Conservation (phyloP, 2,113 vertebrate genomes). For the Puntigrus tetrazona region DNA sequence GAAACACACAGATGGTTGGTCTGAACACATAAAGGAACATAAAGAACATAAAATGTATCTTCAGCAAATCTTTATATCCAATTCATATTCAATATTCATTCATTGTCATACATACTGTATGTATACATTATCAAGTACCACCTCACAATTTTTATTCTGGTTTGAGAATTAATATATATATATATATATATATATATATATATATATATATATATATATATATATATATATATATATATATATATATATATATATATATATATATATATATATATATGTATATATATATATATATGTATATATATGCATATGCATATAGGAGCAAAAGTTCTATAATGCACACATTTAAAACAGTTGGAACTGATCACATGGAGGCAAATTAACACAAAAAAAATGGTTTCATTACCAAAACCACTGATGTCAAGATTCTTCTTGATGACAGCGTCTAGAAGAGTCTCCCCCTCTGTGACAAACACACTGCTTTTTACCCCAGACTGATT, state of each 20-base stretch:
- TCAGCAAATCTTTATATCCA: background rate
- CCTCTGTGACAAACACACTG: conserved; percentile 70
- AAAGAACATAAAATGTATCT: background rate
- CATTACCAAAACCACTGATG: conserved; percentile 77
- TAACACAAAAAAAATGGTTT: background rate
- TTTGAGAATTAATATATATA: no score
- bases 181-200: no score
- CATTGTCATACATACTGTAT: no score
- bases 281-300: no score
- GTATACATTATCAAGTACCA: background rate
- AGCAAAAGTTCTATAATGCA: background rate
- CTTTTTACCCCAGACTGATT: conserved; percentile 72
- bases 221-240: no score
- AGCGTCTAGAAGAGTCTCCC: conserved; percentile 74
- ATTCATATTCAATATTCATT: background rate
- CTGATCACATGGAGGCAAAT: background rate
- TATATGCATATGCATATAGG: no score
- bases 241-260: no score
- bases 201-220: no score
- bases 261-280: no score
- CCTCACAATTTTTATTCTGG: background rate
- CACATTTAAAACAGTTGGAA: background rate
- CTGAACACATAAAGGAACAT: no score
- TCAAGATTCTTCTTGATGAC: conserved; percentile 76
- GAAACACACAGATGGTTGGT: no score